Conservation (phyloP, 2,888 invertebrate species). For the Folsomia manolachei region DNA sequence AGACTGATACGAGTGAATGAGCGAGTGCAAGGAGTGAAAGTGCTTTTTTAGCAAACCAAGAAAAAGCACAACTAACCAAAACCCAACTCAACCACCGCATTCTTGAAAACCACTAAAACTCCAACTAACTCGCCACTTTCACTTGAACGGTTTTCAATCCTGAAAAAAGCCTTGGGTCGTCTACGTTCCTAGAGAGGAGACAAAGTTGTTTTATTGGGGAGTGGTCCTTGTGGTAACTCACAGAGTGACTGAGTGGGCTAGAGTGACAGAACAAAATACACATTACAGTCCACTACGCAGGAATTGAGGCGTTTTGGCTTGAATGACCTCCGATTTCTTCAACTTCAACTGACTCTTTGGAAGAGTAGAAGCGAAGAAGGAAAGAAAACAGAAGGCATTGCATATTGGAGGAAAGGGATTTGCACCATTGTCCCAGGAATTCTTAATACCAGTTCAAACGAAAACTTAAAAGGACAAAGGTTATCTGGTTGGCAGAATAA, state of each 20-base stretch:
- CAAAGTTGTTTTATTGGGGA: conserved; percentile 7
- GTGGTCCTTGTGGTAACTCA: neutral
- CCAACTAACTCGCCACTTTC: neutral
- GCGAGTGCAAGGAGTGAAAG: conserved; percentile 8
- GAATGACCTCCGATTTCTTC: conserved; percentile 11
- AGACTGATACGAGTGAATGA: neutral
- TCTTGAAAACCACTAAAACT: neutral
- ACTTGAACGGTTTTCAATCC: neutral
- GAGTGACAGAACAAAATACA: neutral
- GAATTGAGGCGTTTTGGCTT: conserved; percentile 10
- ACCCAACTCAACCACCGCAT: neutral
- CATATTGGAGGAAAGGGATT: neutral
- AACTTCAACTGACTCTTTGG: neutral
- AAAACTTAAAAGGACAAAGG: neutral
- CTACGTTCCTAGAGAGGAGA: neutral
- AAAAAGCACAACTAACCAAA: neutral
- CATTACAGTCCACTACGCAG: neutral
- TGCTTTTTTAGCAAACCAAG: conserved; percentile 8
- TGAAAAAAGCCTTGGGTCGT: neutral
- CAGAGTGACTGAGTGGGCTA: neutral
- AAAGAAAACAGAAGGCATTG: no score
- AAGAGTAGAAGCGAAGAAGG: no score
- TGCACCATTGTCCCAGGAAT: conserved; percentile 1
- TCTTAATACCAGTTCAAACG: neutral
- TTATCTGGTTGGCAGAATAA: neutral